These are phyloP conservation scores for Miniopterus natalensis DNA, from an alignment of 2,113 vertebrate genomes.

Conservation along the genomic window DNA sequence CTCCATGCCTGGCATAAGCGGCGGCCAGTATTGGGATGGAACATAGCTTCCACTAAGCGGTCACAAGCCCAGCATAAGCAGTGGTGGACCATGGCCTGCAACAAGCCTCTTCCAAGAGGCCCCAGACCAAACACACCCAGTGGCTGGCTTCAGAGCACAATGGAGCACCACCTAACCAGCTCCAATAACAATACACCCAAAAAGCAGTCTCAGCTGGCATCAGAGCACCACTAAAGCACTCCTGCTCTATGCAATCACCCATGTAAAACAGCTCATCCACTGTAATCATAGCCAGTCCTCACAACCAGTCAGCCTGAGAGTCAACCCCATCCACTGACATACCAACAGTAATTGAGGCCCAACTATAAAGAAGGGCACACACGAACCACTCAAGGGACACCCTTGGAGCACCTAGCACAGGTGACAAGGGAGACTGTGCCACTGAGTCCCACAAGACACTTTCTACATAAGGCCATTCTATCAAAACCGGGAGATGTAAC, in stretches of 20 bases:
- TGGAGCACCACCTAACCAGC: neutral
- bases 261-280: neutral
- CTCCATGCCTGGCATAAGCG: neutral
- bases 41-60: neutral
- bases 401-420: neutral
- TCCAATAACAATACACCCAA: neutral
- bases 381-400: neutral
- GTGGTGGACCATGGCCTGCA: neutral
- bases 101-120: neutral
- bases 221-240: neutral
- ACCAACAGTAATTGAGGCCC: neutral
- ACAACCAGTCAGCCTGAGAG: neutral
- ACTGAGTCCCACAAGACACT: neutral
- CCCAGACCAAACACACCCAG: neutral
- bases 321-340: neutral
- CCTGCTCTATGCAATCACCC: neutral
- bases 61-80: neutral
- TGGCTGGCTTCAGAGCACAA: neutral
- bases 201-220: neutral
- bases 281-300: neutral
- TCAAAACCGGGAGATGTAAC: neutral
- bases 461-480: neutral
- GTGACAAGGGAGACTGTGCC: neutral
- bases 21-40: neutral
- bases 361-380: neutral